Conservation (phyloP, 2,113 vertebrate genomes). For the Albula goreensis region DNA sequence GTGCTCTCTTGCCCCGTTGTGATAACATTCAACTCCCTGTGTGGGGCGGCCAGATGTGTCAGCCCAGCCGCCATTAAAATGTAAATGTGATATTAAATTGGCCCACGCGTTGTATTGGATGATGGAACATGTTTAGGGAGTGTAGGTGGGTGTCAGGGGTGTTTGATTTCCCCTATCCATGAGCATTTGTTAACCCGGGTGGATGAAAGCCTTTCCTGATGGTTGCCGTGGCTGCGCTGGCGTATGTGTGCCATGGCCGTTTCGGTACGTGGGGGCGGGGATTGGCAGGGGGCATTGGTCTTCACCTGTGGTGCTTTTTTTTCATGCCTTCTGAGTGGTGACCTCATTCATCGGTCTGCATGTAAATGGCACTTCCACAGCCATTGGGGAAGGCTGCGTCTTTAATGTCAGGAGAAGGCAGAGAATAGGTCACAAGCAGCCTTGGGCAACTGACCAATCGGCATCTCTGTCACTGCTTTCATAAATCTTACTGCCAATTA, state of each 20-base stretch:
- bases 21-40: background rate
- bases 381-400: background rate
- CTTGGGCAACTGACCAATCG: slow-evolving; percentile 14
- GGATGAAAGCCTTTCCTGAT: too few relatives aligned
- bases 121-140: background rate
- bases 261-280: background rate
- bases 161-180: too few relatives aligned
- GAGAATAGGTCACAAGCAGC: background rate
- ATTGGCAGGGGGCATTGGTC: background rate
- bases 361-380: background rate
- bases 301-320: background rate
- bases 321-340: background rate
- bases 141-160: background rate
- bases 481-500: slow-evolving; percentile 15
- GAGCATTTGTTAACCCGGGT: too few relatives aligned
- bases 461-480: background rate
- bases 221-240: too few relatives aligned
- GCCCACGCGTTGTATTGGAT: background rate
- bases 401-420: background rate
- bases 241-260: too few relatives aligned
- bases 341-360: background rate
- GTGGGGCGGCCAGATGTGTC: background rate
- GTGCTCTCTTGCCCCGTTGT: background rate
- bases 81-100: background rate
- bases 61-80: background rate